Evolutionary conservation across 2,113 vertebrate genomes (phyloP).

Genomic region (Mirza zaza): DNA sequence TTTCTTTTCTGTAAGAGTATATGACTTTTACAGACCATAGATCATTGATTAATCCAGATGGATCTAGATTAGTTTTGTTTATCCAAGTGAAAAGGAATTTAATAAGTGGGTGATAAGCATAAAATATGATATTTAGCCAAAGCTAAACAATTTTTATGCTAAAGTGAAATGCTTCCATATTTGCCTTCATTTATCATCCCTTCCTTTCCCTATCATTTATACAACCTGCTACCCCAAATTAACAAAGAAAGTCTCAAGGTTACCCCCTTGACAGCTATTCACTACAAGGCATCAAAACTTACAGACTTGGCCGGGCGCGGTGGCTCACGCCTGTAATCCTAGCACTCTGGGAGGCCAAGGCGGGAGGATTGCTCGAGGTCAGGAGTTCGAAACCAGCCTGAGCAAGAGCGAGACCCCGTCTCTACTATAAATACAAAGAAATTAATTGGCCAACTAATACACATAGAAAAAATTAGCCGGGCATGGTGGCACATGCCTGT

Average conservation of each 20-base stretch:
- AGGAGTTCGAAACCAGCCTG: too few species aligned
- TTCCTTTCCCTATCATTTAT: not conserved
- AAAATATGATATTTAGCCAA: conserved; percentile 24
- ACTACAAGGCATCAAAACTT: not conserved
- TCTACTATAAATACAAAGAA: too few species aligned
- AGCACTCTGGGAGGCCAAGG: too few species aligned
- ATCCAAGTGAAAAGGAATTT: not conserved
- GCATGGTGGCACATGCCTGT: too few species aligned
- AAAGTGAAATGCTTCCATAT: not conserved
- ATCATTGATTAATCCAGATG: not conserved
- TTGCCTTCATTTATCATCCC: not conserved
- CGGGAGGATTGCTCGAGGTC: too few species aligned
- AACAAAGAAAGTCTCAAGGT: not conserved
- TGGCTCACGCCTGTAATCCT: too few species aligned
- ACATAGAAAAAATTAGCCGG: too few species aligned
- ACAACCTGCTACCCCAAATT: not conserved
- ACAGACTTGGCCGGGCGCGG: too few species aligned
- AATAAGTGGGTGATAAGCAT: not conserved
- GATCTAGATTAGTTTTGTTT: not conserved
- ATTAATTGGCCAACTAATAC: too few species aligned
- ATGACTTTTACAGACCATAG: not conserved
- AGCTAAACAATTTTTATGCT: not conserved
- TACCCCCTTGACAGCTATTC: not conserved
- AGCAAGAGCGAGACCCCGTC: too few species aligned
- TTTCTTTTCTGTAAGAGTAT: not conserved